phyloP scores from a whole-genome alignment of 2,888 invertebrate species.

The Dryomyza anilis region DNA sequence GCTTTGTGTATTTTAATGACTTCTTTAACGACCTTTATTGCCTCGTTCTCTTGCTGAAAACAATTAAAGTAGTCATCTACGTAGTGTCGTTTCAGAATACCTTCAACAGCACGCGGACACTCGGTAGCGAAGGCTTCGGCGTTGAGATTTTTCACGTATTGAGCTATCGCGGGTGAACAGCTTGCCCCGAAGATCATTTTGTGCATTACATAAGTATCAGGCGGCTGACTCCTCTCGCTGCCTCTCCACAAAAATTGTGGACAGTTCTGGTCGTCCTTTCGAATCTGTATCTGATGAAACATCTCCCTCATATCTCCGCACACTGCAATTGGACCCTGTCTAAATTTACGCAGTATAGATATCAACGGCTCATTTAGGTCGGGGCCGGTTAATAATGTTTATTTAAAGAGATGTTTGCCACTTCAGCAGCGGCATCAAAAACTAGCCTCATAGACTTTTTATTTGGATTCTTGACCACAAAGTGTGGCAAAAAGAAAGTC shows the following conservation, averaged over 20 bases:
- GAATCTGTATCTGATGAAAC: too few relatives aligned
- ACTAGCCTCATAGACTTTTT: not conserved
- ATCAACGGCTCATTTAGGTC: not conserved
- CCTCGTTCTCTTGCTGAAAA: constrained; percentile 26
- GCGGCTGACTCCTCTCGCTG: not conserved
- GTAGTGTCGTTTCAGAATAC: constrained; percentile 24
- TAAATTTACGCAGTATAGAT: not conserved
- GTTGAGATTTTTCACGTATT: constrained; percentile 29
- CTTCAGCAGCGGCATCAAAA: constrained; percentile 6
- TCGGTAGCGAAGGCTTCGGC: not conserved
- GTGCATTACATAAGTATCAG: constrained; percentile 24
- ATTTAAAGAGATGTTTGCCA: not conserved
- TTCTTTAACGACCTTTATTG: constrained; percentile 10
- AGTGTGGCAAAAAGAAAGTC: not conserved
- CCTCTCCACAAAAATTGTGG: constrained; percentile 28
- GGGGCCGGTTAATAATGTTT: not conserved
- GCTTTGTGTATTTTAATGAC: constrained; percentile 25
- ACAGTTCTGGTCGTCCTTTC: constrained; percentile 9
- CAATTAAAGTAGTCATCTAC: constrained; percentile 29
- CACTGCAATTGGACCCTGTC: not conserved
- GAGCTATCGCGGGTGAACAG: constrained; percentile 27
- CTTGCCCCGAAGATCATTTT: constrained; percentile 23
- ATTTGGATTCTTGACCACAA: not conserved
- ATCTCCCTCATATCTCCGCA: not conserved
- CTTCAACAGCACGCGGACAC: constrained; percentile 18